A percentile compares a stretch with the other conserved stretches of the same genome.
phyloP scores from a whole-genome alignment of 2,888 invertebrate species.

The Adela reaumurella region DNA sequence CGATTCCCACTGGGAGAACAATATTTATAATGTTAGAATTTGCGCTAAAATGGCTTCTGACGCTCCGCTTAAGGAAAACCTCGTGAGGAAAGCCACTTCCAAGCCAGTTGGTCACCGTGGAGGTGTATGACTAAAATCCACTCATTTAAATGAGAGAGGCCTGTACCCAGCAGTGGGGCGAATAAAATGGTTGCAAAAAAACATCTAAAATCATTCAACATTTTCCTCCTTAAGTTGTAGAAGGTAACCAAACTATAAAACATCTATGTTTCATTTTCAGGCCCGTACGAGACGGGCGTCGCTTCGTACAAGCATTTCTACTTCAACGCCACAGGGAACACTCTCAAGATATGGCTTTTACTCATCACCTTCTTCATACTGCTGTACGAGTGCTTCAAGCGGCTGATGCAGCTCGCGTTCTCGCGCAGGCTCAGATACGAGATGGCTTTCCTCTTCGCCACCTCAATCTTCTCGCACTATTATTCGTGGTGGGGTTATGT shows the following conservation, averaged over 20 bases:
- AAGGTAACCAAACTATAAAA: background rate
- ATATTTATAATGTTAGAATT: no score
- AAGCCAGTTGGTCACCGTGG: no score
- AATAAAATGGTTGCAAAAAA: no score
- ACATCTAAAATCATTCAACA: background rate
- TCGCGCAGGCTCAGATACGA: slow-evolving; percentile 49
- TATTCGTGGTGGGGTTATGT: slow-evolving; percentile 69
- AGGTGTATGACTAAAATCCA: no score
- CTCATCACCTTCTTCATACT: slow-evolving; percentile 56
- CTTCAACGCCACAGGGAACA: slow-evolving; percentile 64
- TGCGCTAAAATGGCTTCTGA: no score
- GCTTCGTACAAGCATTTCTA: slow-evolving; percentile 68
- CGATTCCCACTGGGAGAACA: no score
- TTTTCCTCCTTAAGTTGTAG: background rate
- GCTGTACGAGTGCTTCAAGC: slow-evolving; percentile 60
- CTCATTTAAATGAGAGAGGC: no score
- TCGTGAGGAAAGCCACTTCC: no score
- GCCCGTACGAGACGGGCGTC: slow-evolving; percentile 66
- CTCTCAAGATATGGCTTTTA: slow-evolving; percentile 63
- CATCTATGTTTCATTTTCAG: slow-evolving; percentile 21
- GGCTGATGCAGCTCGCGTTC: slow-evolving; percentile 48
- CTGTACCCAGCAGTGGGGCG: no score
- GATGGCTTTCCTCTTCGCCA: slow-evolving; percentile 61
- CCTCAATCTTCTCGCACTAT: slow-evolving; percentile 64
- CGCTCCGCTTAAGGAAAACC: no score